Evolutionary conservation across 2,797 vertebrate genomes (phyloP), one percentile per base, ranked within the genome.

Genomic region (Echeneis naucrates): DNA sequence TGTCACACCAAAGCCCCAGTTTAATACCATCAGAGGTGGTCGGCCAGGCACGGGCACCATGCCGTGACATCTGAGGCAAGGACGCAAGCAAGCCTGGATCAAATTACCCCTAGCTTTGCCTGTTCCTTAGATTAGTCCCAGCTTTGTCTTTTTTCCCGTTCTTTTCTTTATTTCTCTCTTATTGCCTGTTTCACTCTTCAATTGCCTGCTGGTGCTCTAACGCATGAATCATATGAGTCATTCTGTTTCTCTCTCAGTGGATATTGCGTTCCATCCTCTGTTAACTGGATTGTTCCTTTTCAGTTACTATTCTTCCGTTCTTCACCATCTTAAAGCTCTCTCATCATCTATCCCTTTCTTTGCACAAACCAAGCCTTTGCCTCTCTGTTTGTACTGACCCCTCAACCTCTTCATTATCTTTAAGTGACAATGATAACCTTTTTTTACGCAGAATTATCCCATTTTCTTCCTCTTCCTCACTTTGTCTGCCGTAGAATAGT

Each of bases 1-100:
- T 3, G 37, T 35, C 54, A 62, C 47, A 65, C 78, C 75, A 24
- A 81, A 78, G 74, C 53, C 74, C 81, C 53, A 30, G 68, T 91
- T 91, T 93, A 91, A 89, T 89, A 82, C 40, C 76, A 87, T 89
- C 80, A 89, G 75, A 86, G 80, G 81, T 72, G 38, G 69, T 69
- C 84, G 66, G 79, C 63, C 17, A 48, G 66, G 79, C 77, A 65
- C 42, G 44, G 82, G 74, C 52, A 32, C 78, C 88, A 77, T 72
- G 87, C 78, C 44, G 81, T 68, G 77, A 84, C 65, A 68, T 91
- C 82, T 78, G 82, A 77, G 75, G 69, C 78, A 73, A n/a, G 59
- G 74, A 80, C 82, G 85, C 73, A 86, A 85, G 83, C 65, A 82
- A 70, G 77, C 81, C 79, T 55, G 55, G 64, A 78, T 81, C 75